Evolutionary conservation across 2,797 vertebrate genomes (phyloP).

Genomic region (Oreortyx pictus): DNA sequence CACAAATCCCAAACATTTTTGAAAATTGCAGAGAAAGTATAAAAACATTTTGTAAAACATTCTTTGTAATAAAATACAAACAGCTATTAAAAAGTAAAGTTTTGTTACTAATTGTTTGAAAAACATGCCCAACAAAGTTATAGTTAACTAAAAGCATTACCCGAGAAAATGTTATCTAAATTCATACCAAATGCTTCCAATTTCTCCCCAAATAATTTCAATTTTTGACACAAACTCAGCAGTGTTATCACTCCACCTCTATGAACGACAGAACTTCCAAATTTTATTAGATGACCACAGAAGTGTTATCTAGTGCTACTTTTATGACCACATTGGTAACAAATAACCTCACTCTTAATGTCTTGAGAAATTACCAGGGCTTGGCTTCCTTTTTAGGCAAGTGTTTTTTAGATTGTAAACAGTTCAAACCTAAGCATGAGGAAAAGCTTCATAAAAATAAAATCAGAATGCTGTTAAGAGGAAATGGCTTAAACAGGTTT

Average conservation of each 20-base stretch:
- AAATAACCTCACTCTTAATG: conserved; percentile 37
- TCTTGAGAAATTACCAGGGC: conserved; percentile 72
- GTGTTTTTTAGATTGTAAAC: conserved; percentile 80
- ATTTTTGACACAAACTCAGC: not conserved
- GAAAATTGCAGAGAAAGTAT: not conserved
- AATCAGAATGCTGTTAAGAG: conserved; percentile 63
- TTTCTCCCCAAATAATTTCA: not conserved
- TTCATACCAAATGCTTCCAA: not conserved
- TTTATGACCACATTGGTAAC: not conserved
- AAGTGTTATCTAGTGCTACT: not conserved
- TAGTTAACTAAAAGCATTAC: not conserved
- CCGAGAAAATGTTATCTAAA: not conserved
- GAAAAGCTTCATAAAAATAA: conserved; percentile 67
- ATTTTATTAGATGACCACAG: not conserved
- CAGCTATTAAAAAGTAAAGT: not conserved
- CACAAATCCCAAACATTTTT: not conserved
- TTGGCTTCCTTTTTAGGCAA: conserved; percentile 80
- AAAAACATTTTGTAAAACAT: not conserved
- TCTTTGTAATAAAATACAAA: not conserved
- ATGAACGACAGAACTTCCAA: not conserved
- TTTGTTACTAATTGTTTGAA: not conserved
- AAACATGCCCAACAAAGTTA: not conserved
- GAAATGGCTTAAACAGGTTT: conserved; percentile 73
- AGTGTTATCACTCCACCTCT: not conserved
- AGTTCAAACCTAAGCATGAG: conserved; percentile 71